phyloP scores from a whole-genome alignment of 2,113 vertebrate genomes.

The Chinchilla lanigera region DNA sequence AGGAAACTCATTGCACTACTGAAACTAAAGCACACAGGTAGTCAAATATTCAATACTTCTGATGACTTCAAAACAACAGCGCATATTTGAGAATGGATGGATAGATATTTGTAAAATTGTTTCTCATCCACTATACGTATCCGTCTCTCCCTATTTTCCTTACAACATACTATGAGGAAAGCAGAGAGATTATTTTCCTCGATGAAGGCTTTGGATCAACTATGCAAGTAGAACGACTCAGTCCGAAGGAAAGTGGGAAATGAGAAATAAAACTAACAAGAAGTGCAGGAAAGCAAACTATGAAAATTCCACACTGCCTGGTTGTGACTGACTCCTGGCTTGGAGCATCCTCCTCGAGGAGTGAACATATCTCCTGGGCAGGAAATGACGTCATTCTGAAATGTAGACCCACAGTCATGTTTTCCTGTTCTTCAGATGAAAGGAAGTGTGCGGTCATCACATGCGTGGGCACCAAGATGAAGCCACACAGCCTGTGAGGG shows the following conservation, averaged over 20 bases:
- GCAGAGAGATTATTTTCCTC: neutral
- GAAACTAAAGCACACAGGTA: neutral
- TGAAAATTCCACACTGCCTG: neutral
- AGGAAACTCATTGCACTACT: neutral
- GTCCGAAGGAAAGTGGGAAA: neutral
- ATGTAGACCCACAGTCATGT: neutral
- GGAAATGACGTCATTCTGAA: neutral
- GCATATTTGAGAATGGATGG: neutral
- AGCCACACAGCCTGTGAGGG: constrained; percentile 29
- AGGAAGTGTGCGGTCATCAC: neutral
- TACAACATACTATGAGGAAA: neutral
- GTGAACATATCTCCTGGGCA: neutral
- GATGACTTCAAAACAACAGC: neutral
- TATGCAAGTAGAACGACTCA: neutral
- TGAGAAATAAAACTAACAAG: neutral
- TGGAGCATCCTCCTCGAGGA: neutral
- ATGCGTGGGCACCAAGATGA: neutral
- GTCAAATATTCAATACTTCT: neutral
- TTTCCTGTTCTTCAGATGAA: neutral
- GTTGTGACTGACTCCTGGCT: neutral
- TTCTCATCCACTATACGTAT: neutral
- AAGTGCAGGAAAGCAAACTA: neutral
- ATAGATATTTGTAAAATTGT: neutral
- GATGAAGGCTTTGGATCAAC: neutral
- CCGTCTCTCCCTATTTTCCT: neutral